phyloP scores from a whole-genome alignment of 2,888 invertebrate species.

The Cheilosia impressa region DNA sequence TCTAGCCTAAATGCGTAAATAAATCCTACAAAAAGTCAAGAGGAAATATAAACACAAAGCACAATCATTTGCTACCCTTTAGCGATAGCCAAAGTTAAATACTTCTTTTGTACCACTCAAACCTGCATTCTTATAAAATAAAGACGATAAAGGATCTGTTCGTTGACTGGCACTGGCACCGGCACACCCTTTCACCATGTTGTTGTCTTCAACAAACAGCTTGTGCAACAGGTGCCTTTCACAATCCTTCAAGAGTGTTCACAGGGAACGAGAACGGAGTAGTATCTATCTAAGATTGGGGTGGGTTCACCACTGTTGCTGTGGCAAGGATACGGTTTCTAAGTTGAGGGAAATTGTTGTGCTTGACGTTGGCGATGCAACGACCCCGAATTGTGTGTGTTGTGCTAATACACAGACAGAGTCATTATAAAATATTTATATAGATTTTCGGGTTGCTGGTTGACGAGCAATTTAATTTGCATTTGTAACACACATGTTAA shows the following conservation, averaged over 20 bases:
- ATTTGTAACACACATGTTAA: conserved; percentile 32
- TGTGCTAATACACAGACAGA: conserved; percentile 26
- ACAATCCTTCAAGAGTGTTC: conserved; percentile 27
- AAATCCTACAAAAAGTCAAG: conserved; percentile 7
- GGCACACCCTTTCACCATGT: conserved; percentile 21
- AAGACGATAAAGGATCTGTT: conserved; percentile 38
- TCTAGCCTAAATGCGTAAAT: conserved; percentile 24
- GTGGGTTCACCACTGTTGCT: conserved; percentile 12
- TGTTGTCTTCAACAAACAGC: conserved; percentile 21
- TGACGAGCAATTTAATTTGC: conserved; percentile 49
- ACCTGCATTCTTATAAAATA: conserved; percentile 32
- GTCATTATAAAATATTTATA: conserved; percentile 43
- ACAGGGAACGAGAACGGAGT: too few species aligned
- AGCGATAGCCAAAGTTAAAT: conserved; percentile 31
- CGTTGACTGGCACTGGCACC: background rate
- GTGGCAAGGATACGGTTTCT: conserved; percentile 20
- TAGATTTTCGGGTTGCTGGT: conserved; percentile 27
- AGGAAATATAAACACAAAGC: conserved; percentile 9
- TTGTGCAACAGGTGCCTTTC: conserved; percentile 43
- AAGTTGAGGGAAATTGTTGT: conserved; percentile 22
- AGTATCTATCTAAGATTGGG: conserved; percentile 27
- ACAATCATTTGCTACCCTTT: conserved; percentile 20
- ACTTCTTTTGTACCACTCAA: conserved; percentile 28
- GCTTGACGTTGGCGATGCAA: conserved; percentile 22
- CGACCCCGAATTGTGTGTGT: conserved; percentile 33